These are phyloP conservation scores for Thomomys bottae DNA, from an alignment of 2,113 vertebrate genomes.

Conservation along the genomic window DNA sequence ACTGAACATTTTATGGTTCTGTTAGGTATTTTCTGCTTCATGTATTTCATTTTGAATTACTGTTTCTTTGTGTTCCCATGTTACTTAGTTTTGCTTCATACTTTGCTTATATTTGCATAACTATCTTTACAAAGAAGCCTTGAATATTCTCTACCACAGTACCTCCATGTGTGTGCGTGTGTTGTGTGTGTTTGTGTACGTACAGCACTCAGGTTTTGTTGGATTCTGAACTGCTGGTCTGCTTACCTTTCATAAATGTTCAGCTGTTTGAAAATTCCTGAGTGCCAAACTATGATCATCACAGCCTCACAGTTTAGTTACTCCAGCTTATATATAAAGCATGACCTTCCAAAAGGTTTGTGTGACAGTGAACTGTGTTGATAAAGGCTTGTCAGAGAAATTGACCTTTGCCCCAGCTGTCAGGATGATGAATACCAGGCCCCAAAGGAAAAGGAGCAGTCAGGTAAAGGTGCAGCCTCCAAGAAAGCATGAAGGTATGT, in stretches of 20 bases:
- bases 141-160: neutral
- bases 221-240: neutral
- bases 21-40: conserved; percentile 39
- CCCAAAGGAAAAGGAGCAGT: neutral
- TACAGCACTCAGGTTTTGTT: neutral
- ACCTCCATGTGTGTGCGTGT: neutral
- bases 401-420: neutral
- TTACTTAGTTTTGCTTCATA: conserved; percentile 50
- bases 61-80: conserved; percentile 54
- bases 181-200: too few relatives aligned
- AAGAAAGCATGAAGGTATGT: neutral
- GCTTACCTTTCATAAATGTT: neutral
- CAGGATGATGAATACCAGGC: neutral
- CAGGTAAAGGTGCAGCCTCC: neutral
- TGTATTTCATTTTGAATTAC: conserved; percentile 64
- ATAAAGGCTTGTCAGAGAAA: neutral
- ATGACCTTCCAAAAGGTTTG: neutral
- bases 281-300: neutral
- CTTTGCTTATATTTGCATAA: conserved; percentile 34
- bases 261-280: neutral
- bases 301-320: neutral
- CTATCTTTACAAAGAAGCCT: neutral
- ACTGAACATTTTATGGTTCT: conserved; percentile 51
- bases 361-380: neutral
- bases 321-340: neutral